Base-by-base conservation (phyloP, 2,888 invertebrate genomes). In the Mimas tiliae region DNA sequence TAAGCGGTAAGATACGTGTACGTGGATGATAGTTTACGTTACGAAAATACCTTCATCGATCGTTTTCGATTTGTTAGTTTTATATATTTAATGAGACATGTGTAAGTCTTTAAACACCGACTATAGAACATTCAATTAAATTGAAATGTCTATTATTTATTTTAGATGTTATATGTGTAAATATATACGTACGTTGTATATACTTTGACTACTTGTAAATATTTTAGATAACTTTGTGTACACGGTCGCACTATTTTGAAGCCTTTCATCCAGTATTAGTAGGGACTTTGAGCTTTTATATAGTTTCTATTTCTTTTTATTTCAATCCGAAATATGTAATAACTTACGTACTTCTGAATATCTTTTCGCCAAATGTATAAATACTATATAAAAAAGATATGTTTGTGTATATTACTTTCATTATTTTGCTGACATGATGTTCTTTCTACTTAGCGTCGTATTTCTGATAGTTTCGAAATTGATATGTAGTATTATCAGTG, bases 381-480 rank as follows among this genome's bases (percentile, higher is more conserved):
- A 34, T 55, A 1, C n/a, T 55, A 42, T 55, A 42, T 19, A 38
- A 42, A 58, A 38, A 7, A 16, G 19, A 58, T 42, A 19, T 42
- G 16, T 38, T 42, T 42, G 21, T 6, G 14, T 53, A 3, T 4
- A 11, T 55, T 34, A 16, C n/a, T n/a, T n/a, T n/a, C n/a, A n/a
- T n/a, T n/a, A n/a, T n/a, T 55, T 16, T 55, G 58, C 38, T 19
- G 38, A 58, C 42, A 42, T 58, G 16, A 34, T 38, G 16, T 19
- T 19, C 6, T n/a, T 38, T 55, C 65, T 71, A 66, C 58, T 65
- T 71, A 21, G 62, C 71, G 83, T 82, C 83, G 80, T 81, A 77
- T 81, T 81, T 88, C 91, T 91, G 92, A 89, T 92, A 90, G 91
- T 86, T 91, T 93, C 91, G 92, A 92, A 92, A 92, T 91, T 92